Evolutionary conservation across 1,140 invertebrate species (phyloP), one percentile per base, ranked within the genome.

Genomic region (Halesus radiatus): DNA sequence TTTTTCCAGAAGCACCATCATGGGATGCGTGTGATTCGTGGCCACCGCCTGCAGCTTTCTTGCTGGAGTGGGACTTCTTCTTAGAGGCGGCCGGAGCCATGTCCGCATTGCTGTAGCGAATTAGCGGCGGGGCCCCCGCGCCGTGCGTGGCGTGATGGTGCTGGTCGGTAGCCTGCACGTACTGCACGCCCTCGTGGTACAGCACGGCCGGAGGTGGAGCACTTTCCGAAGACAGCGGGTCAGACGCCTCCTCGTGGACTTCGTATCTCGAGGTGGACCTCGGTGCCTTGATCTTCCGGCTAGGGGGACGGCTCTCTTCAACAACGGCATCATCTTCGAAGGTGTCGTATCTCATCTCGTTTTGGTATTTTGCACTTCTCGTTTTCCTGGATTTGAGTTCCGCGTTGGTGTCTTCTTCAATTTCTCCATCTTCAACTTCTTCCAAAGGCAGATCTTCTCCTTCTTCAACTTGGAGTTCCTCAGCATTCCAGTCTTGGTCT

Each of bases 191-290:
- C 64, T 62, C 56, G 18, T 79, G 78, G 72, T 72, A 64, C 22
- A 81, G 29, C 4, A 23, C n/a, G 18, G 80, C 72, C 16, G 79
- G 79, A 32, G 77, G 74, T 26, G 75, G 50, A 20, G 64, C 5
- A 4, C 86, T 86, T 10, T 86, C 87, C n/a, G 85, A 84, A 1
- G 85, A 83, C 6, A 84, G 81, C 0, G 84, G 85, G 4, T 87
- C 85, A 0, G 85, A 86, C 29, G 86, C 84, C 3, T 90, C 90
- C 3, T 89, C 90, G 22, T 91, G 88, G 4, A 91, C 90, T 80
- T 91, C 87, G 64, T 88, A 90, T 60, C 90, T 88, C 75, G 90
- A 87, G 0, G 88, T 85, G 66, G 90, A 90, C 13, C 89, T 86
- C 0, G 85, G 84, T 50, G 85, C 87, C 6, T 78, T 76, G 64